Conservation (phyloP, 2,888 invertebrate species). For the Apodemia duryi region DNA sequence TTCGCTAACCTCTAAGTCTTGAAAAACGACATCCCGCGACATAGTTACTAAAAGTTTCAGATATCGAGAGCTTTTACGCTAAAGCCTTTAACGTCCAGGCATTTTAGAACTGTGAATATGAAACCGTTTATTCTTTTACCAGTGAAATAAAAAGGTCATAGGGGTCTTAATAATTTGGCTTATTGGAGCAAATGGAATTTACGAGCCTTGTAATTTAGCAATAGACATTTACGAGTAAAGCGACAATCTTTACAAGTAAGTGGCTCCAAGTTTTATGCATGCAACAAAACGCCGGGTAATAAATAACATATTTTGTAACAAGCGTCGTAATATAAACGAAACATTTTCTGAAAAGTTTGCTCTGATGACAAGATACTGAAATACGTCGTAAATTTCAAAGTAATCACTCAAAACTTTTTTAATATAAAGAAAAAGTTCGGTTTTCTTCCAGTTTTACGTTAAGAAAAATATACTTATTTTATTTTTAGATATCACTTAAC, state of each 20-base stretch:
- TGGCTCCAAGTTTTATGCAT: constrained; percentile 43
- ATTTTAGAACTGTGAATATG: constrained; percentile 33
- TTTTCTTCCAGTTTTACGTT: not conserved
- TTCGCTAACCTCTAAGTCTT: constrained; percentile 57
- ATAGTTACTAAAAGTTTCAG: constrained; percentile 72
- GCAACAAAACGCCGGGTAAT: constrained; percentile 38
- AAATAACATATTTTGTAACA: constrained; percentile 47
- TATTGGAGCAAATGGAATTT: constrained; percentile 39
- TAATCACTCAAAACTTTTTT: constrained; percentile 21
- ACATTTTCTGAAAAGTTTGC: constrained; percentile 9
- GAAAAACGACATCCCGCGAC: constrained; percentile 55
- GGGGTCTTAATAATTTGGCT: constrained; percentile 41
- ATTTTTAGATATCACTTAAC: not conserved
- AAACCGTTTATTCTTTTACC: constrained; percentile 31
- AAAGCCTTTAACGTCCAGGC: constrained; percentile 48
- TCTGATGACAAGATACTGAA: constrained; percentile 13
- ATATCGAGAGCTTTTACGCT: constrained; percentile 70
- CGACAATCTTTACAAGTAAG: constrained; percentile 53
- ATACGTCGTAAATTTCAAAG: constrained; percentile 16
- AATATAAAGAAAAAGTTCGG: constrained; percentile 4
- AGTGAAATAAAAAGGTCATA: constrained; percentile 27
- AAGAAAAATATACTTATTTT: not conserved
- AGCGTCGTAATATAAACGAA: constrained; percentile 13
- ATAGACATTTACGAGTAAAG: constrained; percentile 56
- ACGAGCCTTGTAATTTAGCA: constrained; percentile 60